Evolutionary conservation across 2,888 invertebrate genomes (phyloP), one percentile per base, ranked within the genome.

Genomic region (Seira ritae): DNA sequence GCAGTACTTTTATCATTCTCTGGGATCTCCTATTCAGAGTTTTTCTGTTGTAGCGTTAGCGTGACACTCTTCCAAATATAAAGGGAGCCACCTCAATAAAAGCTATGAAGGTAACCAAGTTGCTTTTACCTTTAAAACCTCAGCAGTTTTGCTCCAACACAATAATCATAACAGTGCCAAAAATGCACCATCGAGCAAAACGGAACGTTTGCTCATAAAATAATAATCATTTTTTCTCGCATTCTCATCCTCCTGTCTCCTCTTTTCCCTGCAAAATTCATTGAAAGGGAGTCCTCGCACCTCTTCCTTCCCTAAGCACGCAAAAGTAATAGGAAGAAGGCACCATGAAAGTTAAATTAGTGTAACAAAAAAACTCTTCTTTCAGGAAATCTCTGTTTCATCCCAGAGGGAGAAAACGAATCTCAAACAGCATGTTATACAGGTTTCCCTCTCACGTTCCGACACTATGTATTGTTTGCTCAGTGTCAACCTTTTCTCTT

Each of bases 291-390:
- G 8, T 4, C 31, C 2, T 31, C 3, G 31, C 31, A 31, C 31
- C 31, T 31, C 31, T 31, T 8, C 31, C 2, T 31, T 31, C 8
- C 8, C 31, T 31, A 8, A 31, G 31, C 31, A 31, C 31, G 31
- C 31, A 4, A n/a, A n/a, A n/a, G n/a, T n/a, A n/a, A n/a, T n/a
- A 68, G 68, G 68, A 20, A 20, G 31, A 12, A 60, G 20, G 23
- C 24, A 12, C 20, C 80, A 70, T 80, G 69, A 80, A 80, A 80
- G 70, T 70, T 80, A 80, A 80, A 80, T 74, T 73, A 65, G 42
- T 80, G 80, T 80, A 74, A 80, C 80, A 74, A 74, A 73, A 73
- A 31, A 31, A 31, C 8, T 31, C 8, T 31, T 31, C 8, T 31
- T 8, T 8, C 31, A 31, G 8, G 8, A 31, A 31, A 31, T 31